These are phyloP conservation scores for Crenuchus spilurus DNA, from an alignment of 2,797 vertebrate genomes.

Conservation along the genomic window DNA sequence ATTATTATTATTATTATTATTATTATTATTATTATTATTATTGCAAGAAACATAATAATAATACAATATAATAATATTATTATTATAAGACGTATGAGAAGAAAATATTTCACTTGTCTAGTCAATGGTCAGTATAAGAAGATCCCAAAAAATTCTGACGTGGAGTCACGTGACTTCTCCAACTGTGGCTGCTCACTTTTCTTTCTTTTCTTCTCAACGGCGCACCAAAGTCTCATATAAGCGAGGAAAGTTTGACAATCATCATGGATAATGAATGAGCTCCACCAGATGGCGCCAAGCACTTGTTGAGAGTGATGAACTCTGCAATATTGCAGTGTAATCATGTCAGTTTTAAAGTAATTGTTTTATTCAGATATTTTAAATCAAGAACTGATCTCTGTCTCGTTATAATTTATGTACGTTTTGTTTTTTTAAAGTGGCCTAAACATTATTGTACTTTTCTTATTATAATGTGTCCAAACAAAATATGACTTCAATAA, in stretches of 20 bases:
- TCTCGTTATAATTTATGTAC: too few relatives aligned
- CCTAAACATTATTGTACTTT: too few relatives aligned
- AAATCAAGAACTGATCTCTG: too few relatives aligned
- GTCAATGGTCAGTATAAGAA: too few relatives aligned
- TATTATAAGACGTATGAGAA: too few relatives aligned
- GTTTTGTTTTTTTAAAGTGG: too few relatives aligned
- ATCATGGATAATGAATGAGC: neutral
- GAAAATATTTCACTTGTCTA: too few relatives aligned
- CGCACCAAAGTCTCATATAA: conserved; percentile 71
- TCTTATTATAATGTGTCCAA: neutral
- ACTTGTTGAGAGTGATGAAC: neutral
- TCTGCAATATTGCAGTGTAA: neutral
- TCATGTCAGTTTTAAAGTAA: neutral
- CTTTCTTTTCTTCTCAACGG: conserved; percentile 43
- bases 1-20: too few relatives aligned
- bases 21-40: too few relatives aligned
- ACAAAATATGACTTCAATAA: too few relatives aligned
- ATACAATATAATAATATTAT: too few relatives aligned
- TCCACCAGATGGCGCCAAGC: conserved; percentile 18
- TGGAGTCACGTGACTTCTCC: conserved; percentile 73
- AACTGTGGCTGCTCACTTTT: conserved; percentile 49
- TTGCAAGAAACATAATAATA: too few relatives aligned
- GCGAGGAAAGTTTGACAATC: conserved; percentile 68
- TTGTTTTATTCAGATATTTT: neutral
- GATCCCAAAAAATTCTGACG: conserved; percentile 66